Evolutionary conservation across 2,888 invertebrate species (phyloP), one percentile per base, ranked within the genome.

Genomic region (Scaptodrosophila latifasciaeformis): DNA sequence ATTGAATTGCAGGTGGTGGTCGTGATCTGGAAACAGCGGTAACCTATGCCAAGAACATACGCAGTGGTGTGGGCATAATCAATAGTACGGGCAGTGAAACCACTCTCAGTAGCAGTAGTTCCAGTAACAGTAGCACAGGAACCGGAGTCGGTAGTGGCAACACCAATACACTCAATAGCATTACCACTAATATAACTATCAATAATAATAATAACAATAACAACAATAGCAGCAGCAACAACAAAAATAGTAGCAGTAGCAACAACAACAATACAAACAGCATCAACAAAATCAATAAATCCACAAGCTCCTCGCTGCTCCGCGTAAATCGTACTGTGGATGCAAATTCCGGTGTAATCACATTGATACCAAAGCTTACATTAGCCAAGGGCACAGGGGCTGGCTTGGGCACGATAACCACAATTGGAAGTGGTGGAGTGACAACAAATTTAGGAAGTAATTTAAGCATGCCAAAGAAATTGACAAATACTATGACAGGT

Each of bases 1-100:
- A 2, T 34, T 46, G 30, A 54, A 56, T 86, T 77, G 60, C 81
- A 93, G 95, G 95, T 70, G 95, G 95, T 10, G 95, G 95, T 12
- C 95, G 94, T 83, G 93, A 94, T 79, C 87, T 96, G 81, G 93
- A 93, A 2, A 92, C 95, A n/a, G 92, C 93, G 0, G 92, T 92
- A 1, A 90, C 89, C 13, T 88, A 92, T 79, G 89, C 88, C 21
- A 88, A 87, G 75, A 89, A 88, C 43, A 83, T 78, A 83, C 63
- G 75, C 15, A 59, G 67, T 48, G 91, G 68, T 18, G 62, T 40
- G 53, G 40, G 86, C 83, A 63, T 74, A 13, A 48, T 62, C 54
- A 58, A 52, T 52, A 62, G 6, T 35, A 47, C n/a, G n/a, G n/a
- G n/a, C 52, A 48, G 48, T 50, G 30, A 53, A 65, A 49, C 62